A percentile compares a stretch with the other conserved stretches of the same genome.
Conservation (phyloP, 2,797 vertebrate genomes). For the Morus bassanus region DNA sequence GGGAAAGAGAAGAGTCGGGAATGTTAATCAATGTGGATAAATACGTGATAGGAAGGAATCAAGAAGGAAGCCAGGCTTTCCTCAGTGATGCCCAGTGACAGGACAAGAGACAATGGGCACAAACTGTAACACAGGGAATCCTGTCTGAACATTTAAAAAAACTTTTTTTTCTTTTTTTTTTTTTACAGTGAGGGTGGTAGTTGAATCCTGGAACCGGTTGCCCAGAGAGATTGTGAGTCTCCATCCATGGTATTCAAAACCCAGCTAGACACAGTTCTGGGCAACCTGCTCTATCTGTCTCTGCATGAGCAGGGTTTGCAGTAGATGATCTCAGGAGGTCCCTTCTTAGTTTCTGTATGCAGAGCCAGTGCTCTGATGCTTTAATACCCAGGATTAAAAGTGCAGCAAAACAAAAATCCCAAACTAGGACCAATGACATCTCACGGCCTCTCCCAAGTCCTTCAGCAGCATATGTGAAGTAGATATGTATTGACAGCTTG, state of each 20-base stretch:
- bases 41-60: neutral
- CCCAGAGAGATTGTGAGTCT: neutral
- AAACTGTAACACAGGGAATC: neutral
- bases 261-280: neutral
- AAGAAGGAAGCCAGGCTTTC: neutral
- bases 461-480: neutral
- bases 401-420: neutral
- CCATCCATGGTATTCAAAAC: neutral
- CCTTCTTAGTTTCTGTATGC: neutral
- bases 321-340: neutral
- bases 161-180: neutral
- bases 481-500: neutral
- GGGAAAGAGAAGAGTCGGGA: neutral
- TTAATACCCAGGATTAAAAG: neutral
- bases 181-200: neutral
- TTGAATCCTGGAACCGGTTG: neutral
- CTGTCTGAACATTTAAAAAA: neutral
- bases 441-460: neutral
- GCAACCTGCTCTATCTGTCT: neutral
- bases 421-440: neutral
- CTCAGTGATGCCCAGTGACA: neutral
- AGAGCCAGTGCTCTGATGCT: neutral
- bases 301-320: neutral
- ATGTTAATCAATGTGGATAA: neutral
- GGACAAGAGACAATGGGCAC: neutral